phyloP scores from a whole-genome alignment of 2,888 invertebrate species.

The Dorcus hopei region DNA sequence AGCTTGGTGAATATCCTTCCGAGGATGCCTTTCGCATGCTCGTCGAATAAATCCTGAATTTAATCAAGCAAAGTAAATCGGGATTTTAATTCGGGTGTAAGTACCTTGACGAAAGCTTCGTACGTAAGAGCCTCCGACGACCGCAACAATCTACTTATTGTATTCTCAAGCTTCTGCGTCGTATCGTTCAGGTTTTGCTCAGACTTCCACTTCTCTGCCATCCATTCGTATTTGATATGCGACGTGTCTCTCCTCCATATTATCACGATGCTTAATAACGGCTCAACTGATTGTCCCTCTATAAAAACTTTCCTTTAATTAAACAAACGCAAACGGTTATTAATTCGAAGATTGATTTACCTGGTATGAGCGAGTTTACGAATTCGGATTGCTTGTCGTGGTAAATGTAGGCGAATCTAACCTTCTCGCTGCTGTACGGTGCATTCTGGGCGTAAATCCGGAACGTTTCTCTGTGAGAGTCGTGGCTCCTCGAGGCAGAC shows the following conservation, averaged over 20 bases:
- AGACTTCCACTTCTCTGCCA: constrained; percentile 66
- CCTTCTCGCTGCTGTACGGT: constrained; percentile 63
- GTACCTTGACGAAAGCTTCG: constrained; percentile 74
- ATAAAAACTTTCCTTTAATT: constrained; percentile 39
- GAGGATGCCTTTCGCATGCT: constrained; percentile 70
- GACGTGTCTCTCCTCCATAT: constrained; percentile 85
- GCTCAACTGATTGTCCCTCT: constrained; percentile 61
- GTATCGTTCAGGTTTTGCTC: constrained; percentile 65
- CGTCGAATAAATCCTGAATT: constrained; percentile 70
- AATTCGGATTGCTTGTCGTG: constrained; percentile 81
- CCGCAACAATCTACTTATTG: constrained; percentile 67
- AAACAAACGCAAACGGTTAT: neutral
- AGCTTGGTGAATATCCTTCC: constrained; percentile 66
- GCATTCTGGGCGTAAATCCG: constrained; percentile 68
- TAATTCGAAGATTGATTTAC: constrained; percentile 34
- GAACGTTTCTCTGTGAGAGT: constrained; percentile 65
- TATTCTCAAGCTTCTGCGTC: constrained; percentile 66
- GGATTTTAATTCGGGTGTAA: neutral
- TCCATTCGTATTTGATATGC: constrained; percentile 90
- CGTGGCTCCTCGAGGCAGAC: constrained; percentile 57
- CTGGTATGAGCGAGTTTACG: constrained; percentile 68
- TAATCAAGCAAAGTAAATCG: neutral
- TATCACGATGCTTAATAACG: constrained; percentile 77
- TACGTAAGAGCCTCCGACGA: constrained; percentile 73
- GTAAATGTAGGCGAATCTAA: constrained; percentile 86